phyloP scores from a whole-genome alignment of 2,888 invertebrate species.

The Harmothoe impar region DNA sequence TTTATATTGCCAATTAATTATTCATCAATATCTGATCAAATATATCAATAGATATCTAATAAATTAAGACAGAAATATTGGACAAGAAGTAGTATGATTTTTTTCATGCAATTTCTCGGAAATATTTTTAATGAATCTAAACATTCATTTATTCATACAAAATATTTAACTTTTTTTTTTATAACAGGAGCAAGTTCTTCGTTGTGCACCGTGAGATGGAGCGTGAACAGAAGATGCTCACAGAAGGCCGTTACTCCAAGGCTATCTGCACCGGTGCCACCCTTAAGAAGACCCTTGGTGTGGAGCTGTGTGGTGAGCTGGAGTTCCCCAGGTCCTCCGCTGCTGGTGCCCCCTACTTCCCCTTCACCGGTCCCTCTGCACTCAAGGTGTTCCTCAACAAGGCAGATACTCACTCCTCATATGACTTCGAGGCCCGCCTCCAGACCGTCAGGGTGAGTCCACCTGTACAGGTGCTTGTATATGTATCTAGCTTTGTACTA shows the following conservation, averaged over 20 bases:
- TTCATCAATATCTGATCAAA: not conserved
- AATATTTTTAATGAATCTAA: too few species aligned
- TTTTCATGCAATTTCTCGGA: too few species aligned
- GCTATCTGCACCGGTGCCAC: constrained; percentile 80
- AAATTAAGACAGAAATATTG: too few species aligned
- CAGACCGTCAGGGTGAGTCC: constrained; percentile 53
- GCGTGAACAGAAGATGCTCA: constrained; percentile 87
- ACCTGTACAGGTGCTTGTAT: too few species aligned
- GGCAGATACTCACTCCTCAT: constrained; percentile 76
- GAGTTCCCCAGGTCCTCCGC: constrained; percentile 87
- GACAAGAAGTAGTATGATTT: too few species aligned
- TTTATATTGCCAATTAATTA: not conserved
- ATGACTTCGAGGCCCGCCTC: constrained; percentile 71
- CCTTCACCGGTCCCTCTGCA: constrained; percentile 79
- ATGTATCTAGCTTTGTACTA: too few species aligned
- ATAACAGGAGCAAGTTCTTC: constrained; percentile 76
- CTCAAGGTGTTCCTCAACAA: constrained; percentile 74
- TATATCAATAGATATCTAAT: not conserved
- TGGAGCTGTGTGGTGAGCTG: constrained; percentile 92
- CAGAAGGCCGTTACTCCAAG: constrained; percentile 86
- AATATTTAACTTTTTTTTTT: too few species aligned
- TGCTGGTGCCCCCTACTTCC: constrained; percentile 82
- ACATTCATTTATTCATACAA: too few species aligned
- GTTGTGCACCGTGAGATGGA: constrained; percentile 84
- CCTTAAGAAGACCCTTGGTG: constrained; percentile 90